Base-by-base conservation (phyloP, 2,797 vertebrate genomes). In the Lateolabrax maculatus region DNA sequence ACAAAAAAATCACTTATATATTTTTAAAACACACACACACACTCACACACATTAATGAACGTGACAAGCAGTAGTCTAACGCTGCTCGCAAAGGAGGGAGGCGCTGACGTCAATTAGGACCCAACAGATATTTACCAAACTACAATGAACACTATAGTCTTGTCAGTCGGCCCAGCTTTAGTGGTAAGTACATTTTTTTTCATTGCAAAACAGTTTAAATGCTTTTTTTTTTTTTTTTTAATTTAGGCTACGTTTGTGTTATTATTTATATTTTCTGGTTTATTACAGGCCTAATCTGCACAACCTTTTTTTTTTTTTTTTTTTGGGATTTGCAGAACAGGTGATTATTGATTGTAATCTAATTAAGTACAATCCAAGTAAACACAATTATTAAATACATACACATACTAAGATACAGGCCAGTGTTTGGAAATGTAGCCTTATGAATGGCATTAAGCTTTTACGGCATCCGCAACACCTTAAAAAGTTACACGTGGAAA, bases 71-170 rank as follows among this genome's bases (percentile, higher is more conserved):
- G 49, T 13, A 21, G 64, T 11, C 36, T 27, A 63, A 74, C 18
- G 25, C 60, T 16, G 37, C 58, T 76, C 31, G 10, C 67, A 79
- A 64, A 86, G 87, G 87, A 80, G 88, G 87, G 88, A 85, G 87
- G 69, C 56, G 58, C 72, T 93, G 91, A 94, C 91, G 93, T 93
- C 89, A 87, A 43, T 52, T 75, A 67, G 71, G 63, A 81, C 37
- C 80, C 72, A 79, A 72, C 76, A 84, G 66, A 72, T 85, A 79
- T 79, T 82, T 79, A 67, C 62, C 76, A 86, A 89, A 84, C 70
- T 82, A 68, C 77, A 83, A 75, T 84, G 77, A 86, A 81, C 84
- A 68, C 55, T 71, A 74, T 61, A 83, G 74, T 68, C 71, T 55
- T 77, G 21, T 25, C 27, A 65, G 37, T 71, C 79, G 57, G 43